phyloP scores from a whole-genome alignment of 1,140 invertebrate species.

The Elymnias hypermnestra region DNA sequence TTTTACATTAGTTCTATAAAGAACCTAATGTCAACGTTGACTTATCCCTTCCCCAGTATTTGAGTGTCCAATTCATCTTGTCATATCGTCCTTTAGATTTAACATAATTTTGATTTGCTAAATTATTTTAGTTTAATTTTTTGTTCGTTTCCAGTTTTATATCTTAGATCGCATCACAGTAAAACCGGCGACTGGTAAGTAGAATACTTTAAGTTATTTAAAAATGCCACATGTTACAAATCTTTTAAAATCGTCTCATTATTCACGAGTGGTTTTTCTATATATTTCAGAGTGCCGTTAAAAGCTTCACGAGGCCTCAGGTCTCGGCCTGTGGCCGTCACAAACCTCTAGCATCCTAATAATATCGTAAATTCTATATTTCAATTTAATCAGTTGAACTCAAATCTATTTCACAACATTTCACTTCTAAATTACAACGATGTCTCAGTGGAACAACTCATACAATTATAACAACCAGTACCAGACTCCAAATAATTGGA shows the following conservation, averaged over 20 bases:
- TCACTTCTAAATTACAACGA: constrained; percentile 25
- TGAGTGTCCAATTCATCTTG: constrained; percentile 54
- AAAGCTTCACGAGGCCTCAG: constrained; percentile 36
- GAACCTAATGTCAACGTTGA: constrained; percentile 38
- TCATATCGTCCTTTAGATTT: constrained; percentile 46
- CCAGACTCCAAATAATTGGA: constrained; percentile 47
- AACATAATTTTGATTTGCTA: constrained; percentile 45
- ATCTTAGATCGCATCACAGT: constrained; percentile 25
- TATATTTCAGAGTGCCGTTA: constrained; percentile 44
- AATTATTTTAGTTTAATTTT: constrained; percentile 61
- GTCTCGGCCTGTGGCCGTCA: constrained; percentile 56
- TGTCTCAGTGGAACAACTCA: constrained; percentile 67
- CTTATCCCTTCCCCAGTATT: constrained; percentile 34
- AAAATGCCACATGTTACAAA: constrained; percentile 45
- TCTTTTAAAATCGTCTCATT: constrained; percentile 19
- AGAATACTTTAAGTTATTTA: constrained; percentile 8
- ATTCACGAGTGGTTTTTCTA: constrained; percentile 28
- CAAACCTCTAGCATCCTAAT: constrained; percentile 18
- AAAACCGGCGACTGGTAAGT: constrained; percentile 43
- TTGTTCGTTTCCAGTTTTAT: constrained; percentile 37
- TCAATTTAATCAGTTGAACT: constrained; percentile 9
- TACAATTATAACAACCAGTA: constrained; percentile 58
- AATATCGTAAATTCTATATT: constrained; percentile 6
- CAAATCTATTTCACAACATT: constrained; percentile 49
- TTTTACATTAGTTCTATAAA: not conserved